Percentiles rank a stretch among this genome's conserved stretches.
Evolutionary conservation across 2,113 vertebrate genomes (phyloP).

Genomic region (Ictidomys tridecemlineatus): DNA sequence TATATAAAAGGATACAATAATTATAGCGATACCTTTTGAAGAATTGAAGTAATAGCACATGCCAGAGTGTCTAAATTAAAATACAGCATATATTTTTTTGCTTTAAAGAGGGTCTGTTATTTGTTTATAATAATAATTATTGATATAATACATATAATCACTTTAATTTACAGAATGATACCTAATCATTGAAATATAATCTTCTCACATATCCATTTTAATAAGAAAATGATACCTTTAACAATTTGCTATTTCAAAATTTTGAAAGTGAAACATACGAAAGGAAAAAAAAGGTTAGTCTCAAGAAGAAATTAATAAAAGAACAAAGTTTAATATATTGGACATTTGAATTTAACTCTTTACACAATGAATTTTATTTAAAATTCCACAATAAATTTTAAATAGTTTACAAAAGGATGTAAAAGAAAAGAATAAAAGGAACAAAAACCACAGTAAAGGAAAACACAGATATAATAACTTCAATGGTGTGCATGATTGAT

Average conservation of each 20-base stretch:
- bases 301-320: constrained; percentile 13
- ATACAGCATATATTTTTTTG: background rate
- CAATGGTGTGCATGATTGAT: background rate
- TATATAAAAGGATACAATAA: constrained; percentile 27
- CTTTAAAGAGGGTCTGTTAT: constrained; percentile 56
- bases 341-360: background rate
- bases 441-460: background rate
- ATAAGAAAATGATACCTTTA: background rate
- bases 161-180: constrained; percentile 15
- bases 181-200: background rate
- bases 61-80: constrained; percentile 45
- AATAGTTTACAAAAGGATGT: background rate
- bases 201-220: constrained; percentile 8
- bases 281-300: background rate
- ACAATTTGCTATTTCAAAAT: background rate
- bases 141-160: background rate
- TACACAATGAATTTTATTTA: background rate
- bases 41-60: constrained; percentile 62
- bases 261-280: background rate
- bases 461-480: background rate
- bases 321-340: background rate
- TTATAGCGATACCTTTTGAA: constrained; percentile 75
- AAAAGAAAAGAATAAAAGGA: background rate
- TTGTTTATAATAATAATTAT: constrained; percentile 61
- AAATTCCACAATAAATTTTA: background rate